These are phyloP conservation scores for Herpetotheres cachinnans DNA, from an alignment of 2,113 vertebrate genomes.

Conservation along the genomic window DNA sequence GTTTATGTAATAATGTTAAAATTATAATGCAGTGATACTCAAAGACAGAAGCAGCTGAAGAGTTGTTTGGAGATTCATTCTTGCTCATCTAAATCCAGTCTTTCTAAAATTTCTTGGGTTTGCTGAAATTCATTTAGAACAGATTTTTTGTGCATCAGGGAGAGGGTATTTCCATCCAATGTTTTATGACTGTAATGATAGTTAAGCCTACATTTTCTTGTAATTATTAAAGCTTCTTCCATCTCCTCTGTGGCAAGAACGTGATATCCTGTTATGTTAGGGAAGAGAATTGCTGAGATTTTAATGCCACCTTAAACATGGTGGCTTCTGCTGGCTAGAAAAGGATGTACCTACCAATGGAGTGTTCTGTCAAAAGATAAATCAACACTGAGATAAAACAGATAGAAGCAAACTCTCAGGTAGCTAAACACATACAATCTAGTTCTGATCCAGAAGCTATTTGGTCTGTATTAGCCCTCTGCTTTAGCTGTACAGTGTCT, in stretches of 20 bases:
- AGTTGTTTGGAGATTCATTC: background rate
- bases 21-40: background rate
- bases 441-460: background rate
- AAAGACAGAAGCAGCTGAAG: background rate
- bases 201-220: background rate
- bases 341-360: background rate
- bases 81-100: background rate
- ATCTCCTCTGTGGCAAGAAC: background rate
- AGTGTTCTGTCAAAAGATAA: background rate
- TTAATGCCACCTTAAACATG: background rate
- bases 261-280: background rate
- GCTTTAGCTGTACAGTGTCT: background rate
- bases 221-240: background rate
- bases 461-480: background rate
- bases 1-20: background rate
- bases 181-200: background rate
- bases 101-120: background rate
- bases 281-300: background rate
- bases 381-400: background rate
- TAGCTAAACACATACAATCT: background rate
- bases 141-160: background rate
- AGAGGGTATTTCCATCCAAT: background rate
- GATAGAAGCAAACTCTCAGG: background rate
- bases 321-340: background rate
- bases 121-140: background rate